These are phyloP conservation scores for Acyrthosiphon pisum DNA, from an alignment of 1,140 invertebrate genomes.

Conservation along the genomic window DNA sequence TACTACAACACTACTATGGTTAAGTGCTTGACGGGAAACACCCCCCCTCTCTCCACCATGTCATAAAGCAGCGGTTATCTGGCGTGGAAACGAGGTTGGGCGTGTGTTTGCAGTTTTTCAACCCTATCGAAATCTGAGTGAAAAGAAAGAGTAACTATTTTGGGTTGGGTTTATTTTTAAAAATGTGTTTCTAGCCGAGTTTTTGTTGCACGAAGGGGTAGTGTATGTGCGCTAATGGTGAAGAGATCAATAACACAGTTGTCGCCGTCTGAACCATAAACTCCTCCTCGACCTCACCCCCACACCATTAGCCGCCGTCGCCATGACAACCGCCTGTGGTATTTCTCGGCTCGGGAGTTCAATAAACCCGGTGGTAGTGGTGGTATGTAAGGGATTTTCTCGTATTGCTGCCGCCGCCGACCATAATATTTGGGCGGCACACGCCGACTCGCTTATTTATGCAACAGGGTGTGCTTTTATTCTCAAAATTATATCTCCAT, in stretches of 20 bases:
- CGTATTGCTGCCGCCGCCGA: neutral
- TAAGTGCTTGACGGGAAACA: neutral
- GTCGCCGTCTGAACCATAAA: slow-evolving; percentile 56
- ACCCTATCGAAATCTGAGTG: neutral
- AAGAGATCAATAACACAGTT: slow-evolving; percentile 57
- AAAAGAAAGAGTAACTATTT: neutral
- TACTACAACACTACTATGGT: neutral
- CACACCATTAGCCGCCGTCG: neutral
- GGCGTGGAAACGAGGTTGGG: neutral
- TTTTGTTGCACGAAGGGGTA: slow-evolving; percentile 1
- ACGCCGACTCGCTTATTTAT: neutral
- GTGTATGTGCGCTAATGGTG: slow-evolving; percentile 48
- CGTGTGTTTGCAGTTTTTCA: neutral
- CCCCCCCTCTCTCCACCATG: too few relatives aligned
- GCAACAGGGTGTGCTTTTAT: slow-evolving; percentile 45
- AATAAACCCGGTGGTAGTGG: slow-evolving; percentile 13
- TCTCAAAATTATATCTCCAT: neutral
- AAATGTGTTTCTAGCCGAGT: slow-evolving; percentile 30
- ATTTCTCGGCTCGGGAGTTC: slow-evolving; percentile 36
- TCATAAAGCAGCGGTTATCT: neutral
- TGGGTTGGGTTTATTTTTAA: neutral
- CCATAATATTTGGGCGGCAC: neutral
- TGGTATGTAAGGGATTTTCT: slow-evolving; percentile 31
- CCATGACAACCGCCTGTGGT: slow-evolving; percentile 49
- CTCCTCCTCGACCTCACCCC: slow-evolving; percentile 27